Evolutionary conservation across 2,888 invertebrate species (phyloP), one percentile per base, ranked within the genome.

Genomic region (Drosophila formosana): DNA sequence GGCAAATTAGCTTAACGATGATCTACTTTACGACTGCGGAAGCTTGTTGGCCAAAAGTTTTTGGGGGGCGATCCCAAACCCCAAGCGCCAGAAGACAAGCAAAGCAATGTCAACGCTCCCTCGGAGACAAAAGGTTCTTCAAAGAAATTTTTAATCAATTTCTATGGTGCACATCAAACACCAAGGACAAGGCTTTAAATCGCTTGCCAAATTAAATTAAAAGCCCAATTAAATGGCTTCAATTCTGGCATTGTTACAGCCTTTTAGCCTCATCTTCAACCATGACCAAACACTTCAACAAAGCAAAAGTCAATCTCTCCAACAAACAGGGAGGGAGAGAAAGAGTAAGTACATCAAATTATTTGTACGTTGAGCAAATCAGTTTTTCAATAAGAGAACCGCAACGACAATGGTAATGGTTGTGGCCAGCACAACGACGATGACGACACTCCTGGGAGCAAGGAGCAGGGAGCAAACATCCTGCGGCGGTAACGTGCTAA

Each of bases 1-100:
- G 55, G 28, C 32, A 77, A 77, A 77, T 77, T 81, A 66, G 82
- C 65, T 64, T 81, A 67, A 81, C 63, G 62, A 72, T 62, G 62
- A 67, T 76, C 53, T 71, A 77, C 56, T 74, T 74, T 57, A 78
- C 60, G 79, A 57, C 58, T 72, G 60, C 26, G 60, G 50, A 32
- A 62, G 25, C 61, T 32, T 37, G 76, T 43, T 37, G 51, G 13
- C 53, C 34, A 47, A 52, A 72, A 41, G 4, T 4, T 37, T 26
- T 56, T 65, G 7, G 4, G 7, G 25, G 47, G 3, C 45, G 41
- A 49, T 9, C 32, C 28, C 37, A 49, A 43, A 5, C 28, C 26
- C 32, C 32, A 32, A 32, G 8, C 32, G 3, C 34, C 1, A 18
- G 18, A 37, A 41, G 18, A 41, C 39, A 13, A 13, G 39, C 39